Percentiles rank a stretch among this genome's conserved stretches.
Conservation (phyloP, 37 sponge, comb jelly and placozoan genomes). For the Petrosia ficiformis region DNA sequence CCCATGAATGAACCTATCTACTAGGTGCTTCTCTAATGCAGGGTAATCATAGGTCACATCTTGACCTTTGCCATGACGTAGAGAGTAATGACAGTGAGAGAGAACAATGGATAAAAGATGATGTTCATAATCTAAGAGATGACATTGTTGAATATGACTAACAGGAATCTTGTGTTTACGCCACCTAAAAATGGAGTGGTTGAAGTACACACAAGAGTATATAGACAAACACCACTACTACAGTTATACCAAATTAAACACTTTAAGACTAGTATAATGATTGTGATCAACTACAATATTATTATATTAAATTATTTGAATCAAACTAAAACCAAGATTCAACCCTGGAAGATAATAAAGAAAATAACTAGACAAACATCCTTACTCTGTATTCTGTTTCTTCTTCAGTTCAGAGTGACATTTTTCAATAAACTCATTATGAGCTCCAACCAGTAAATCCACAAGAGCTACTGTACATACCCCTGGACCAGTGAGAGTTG, state of each 20-base stretch:
- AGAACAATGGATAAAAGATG: slow-evolving; percentile 67
- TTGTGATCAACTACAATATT: no score
- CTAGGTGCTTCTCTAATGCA: slow-evolving; percentile 82
- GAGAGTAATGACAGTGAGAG: slow-evolving; percentile 80
- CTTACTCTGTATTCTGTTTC: slow-evolving; percentile 19
- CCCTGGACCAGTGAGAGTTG: slow-evolving; percentile 64
- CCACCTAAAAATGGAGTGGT: no score
- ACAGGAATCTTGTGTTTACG: no score
- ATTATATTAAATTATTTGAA: no score
- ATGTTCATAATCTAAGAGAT: slow-evolving; percentile 67
- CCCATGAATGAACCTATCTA: slow-evolving; percentile 73
- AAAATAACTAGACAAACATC: no score
- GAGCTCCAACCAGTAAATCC: slow-evolving; percentile 55
- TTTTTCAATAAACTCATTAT: slow-evolving; percentile 69
- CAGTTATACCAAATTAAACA: no score
- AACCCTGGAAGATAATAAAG: no score
- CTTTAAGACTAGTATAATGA: no score
- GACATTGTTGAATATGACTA: slow-evolving; percentile 52
- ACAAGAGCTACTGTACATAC: slow-evolving; percentile 53
- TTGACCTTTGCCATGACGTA: slow-evolving; percentile 62
- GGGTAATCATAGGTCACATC: slow-evolving; percentile 64
- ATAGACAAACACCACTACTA: no score
- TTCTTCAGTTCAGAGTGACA: slow-evolving; percentile 10
- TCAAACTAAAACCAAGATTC: no score
- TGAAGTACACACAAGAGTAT: no score